phyloP scores from a whole-genome alignment of 2,113 vertebrate genomes.

The crab-eating macaque (Macaca fascicularis) region T2T-MFA8v1.1 NC_088377.1:197498501-197499000 shows the following conservation, averaged over 20 bases:
- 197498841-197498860: background rate
- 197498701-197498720: background rate
- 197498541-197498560: background rate
- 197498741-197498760: background rate
- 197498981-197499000: accelerated
- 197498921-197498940: too few species aligned
- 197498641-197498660: background rate
- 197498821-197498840: accelerated
- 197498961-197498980: accelerated
- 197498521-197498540: accelerated
- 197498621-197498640: too few species aligned
- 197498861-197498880: background rate
- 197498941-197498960: background rate
- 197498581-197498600: accelerated
- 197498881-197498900: background rate
- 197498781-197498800: background rate
- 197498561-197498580: background rate
- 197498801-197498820: background rate
- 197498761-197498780: too few species aligned
- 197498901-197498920: background rate
- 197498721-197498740: too few species aligned
- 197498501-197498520: background rate
- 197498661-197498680: accelerated
- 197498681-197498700: accelerated
- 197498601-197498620: too few species aligned